Conservation (phyloP, 1,140 invertebrate genomes). For the Medauroidea extradentata region DNA sequence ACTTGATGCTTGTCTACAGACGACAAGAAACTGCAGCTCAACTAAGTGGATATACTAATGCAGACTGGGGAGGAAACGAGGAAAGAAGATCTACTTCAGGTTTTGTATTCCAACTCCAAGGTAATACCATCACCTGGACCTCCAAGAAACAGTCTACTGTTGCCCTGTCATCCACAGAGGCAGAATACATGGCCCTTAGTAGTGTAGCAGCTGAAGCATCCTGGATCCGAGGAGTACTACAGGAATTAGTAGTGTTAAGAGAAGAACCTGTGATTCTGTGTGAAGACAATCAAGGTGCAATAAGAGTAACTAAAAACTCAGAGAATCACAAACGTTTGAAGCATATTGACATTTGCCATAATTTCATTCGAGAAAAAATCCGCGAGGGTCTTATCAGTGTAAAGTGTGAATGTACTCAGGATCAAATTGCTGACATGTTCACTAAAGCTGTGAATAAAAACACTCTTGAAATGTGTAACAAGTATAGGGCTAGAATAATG, state of each 20-base stretch:
- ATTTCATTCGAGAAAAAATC: too few relatives aligned
- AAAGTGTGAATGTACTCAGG: too few relatives aligned
- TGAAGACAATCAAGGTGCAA: constrained; percentile 29
- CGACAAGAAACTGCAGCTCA: background rate
- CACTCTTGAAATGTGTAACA: too few relatives aligned
- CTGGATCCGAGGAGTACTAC: constrained; percentile 36
- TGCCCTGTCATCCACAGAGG: constrained; percentile 42
- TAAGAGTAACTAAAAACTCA: too few relatives aligned
- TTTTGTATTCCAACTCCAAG: constrained; percentile 9
- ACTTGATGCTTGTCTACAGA: background rate
- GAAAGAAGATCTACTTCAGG: background rate
- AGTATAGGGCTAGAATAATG: too few relatives aligned
- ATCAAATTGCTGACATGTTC: too few relatives aligned
- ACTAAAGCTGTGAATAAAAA: too few relatives aligned
- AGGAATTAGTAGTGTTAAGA: constrained; percentile 25
- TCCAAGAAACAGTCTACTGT: constrained; percentile 37
- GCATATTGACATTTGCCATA: too few relatives aligned
- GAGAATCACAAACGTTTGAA: too few relatives aligned
- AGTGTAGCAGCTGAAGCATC: constrained; percentile 34
- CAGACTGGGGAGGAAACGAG: background rate
- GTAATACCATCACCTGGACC: constrained; percentile 36
- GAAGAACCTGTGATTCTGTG: constrained; percentile 11
- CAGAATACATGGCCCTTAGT: constrained; percentile 44
- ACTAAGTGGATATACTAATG: background rate
- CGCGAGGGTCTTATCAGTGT: too few relatives aligned